Evolutionary conservation across 2,888 invertebrate species (phyloP), one percentile per base, ranked within the genome.

Genomic region (Philereme transversata): DNA sequence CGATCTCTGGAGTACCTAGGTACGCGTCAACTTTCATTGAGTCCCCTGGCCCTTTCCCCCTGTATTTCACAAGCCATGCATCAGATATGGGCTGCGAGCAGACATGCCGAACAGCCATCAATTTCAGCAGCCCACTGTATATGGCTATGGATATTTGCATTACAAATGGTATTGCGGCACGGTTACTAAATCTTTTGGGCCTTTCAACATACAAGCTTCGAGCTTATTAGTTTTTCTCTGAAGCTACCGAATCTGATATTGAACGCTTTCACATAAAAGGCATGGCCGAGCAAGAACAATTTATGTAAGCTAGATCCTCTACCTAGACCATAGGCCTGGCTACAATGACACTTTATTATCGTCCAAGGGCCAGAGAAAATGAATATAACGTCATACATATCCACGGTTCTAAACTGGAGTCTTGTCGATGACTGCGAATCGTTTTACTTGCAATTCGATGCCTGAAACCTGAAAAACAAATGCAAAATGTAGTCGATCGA

Each of bases 11-110:
- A 67, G 60, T 64, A 22, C 3, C 22, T 22, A 45, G 43, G n/a
- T n/a, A 65, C 58, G 51, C 67, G 62, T 70, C 67, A 67, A 70
- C 69, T 67, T 67, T 69, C 68, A 69, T 67, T 67, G 70, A 71
- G 74, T 77, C 56, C 64, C 46, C 50, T 53, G 57, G 59, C 63
- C 57, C 63, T 55, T 55, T 61, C 54, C 74, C 76, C 74, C 40
- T 22, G 74, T 79, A 78, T 72, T 73, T 78, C 80, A 22, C 22
- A 78, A 72, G 57, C 77, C 82, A 80, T 83, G 84, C 81, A 84
- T 86, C 85, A 72, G 84, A 84, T 86, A 83, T 57, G 66, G 70
- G 75, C 74, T 73, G 78, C 74, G 75, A 69, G 66, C 74, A 64
- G 62, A 64, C 68, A 61, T 52, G 57, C 59, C 64, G 51, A 51